Conservation (phyloP, 2,113 vertebrate species). For the Plecotus auritus region DNA sequence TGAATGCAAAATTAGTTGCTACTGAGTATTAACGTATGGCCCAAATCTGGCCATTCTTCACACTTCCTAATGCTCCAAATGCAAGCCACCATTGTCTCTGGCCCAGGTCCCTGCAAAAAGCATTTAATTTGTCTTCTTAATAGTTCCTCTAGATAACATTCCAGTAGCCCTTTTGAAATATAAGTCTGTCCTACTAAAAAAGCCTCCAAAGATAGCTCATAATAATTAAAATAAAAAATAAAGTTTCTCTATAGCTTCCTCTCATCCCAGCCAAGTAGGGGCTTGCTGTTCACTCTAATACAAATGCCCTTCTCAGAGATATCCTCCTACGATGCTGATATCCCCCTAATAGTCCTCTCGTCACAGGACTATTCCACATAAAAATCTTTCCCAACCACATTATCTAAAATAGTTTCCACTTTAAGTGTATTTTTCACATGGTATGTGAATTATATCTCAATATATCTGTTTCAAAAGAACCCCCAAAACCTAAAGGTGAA, state of each 20-base stretch:
- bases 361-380: neutral
- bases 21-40: neutral
- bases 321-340: neutral
- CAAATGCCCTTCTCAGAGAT: neutral
- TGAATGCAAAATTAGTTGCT: neutral
- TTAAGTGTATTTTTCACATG: neutral
- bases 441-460: neutral
- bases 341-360: neutral
- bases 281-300: neutral
- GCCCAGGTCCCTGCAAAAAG: neutral
- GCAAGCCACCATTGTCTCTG: neutral
- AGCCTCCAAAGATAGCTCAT: neutral
- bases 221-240: neutral
- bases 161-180: neutral
- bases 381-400: neutral
- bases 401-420: neutral
- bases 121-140: neutral
- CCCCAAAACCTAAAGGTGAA: neutral
- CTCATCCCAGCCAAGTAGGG: neutral
- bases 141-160: neutral
- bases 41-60: neutral
- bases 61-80: neutral
- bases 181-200: neutral
- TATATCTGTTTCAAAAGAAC: neutral
- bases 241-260: neutral